Conservation (phyloP, 2,797 vertebrate species). For the Pantherophis alleghaniensis region DNA sequence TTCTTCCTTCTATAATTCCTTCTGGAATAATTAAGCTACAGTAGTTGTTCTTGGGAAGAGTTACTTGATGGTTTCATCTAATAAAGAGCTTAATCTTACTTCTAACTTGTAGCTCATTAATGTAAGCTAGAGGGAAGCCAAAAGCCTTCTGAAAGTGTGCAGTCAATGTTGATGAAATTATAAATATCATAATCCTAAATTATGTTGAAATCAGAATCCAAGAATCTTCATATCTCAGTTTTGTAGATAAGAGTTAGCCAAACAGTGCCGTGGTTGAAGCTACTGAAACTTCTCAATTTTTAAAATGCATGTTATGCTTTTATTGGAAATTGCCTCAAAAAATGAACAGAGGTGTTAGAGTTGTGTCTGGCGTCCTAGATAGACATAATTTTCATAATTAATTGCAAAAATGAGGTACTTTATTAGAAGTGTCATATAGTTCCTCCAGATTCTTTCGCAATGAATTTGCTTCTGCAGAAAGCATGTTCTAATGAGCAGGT, state of each 20-base stretch:
- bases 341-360: not conserved
- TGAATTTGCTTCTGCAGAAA: not conserved
- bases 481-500: not conserved
- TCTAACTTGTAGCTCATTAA: not conserved
- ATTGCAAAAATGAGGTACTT: not conserved
- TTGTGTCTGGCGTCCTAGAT: not conserved
- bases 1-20: conserved; percentile 30
- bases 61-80: fast-evolving
- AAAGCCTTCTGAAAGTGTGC: not conserved
- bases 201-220: not conserved
- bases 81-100: conserved; percentile 11
- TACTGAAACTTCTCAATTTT: not conserved
- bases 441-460: not conserved
- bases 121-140: fast-evolving
- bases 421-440: not conserved
- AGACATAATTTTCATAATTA: not conserved
- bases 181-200: not conserved
- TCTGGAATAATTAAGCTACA: conserved; percentile 10
- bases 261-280: not conserved
- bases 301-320: not conserved
- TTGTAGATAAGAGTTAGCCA: not conserved
- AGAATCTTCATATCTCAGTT: conserved; percentile 3
- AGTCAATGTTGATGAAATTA: not conserved
- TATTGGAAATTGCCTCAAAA: not conserved
- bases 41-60: conserved; percentile 52